Evolutionary conservation across 2,113 vertebrate genomes (phyloP), one percentile per base, ranked within the genome.

Genomic region (Phainopepla nitens): DNA sequence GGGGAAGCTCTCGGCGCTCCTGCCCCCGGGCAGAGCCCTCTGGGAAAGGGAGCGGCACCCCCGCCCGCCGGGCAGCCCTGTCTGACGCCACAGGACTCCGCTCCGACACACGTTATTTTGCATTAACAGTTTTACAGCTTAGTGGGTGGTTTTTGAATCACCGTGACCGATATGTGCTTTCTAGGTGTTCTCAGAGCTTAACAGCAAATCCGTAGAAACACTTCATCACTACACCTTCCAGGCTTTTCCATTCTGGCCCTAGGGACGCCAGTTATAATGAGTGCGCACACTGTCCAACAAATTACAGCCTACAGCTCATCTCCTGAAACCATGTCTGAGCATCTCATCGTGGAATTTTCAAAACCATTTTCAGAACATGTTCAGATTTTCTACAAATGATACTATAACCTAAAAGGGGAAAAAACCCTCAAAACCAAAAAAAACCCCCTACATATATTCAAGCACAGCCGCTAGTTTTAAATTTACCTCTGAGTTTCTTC

Each of bases 11-110:
- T 41, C 8, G 0, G 23, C 1, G 47, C 80, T 50, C 60, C 39
- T 29, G 51, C 24, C 45, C 0, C 1, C 35, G 39, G 19, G 28
- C 56, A 28, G 0, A 28, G 20, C 31, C 8, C n/a, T 31, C 25
- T 28, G 47, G 15, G 3, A 51, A 80, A 70, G 44, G 36, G 9
- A 0, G 69, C n/a, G 2, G 2, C 31, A 20, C 1, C 13, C 1
- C 9, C 5, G 4, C 22, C 12, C 41, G 39, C 1, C 8, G 21
- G 31, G 21, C 47, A 69, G 16, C 25, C 19, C 41, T 2, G 1
- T 15, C 11, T 2, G 15, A 70, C 66, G 47, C 1, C 2, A 29
- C 28, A 39, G 44, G 14, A 7, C 19, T 56, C 45, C 51, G 54
- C 27, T 28, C 11, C 13, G 45, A 82, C n/a, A 53, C 7, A 7